Base-by-base conservation (phyloP, 2,888 invertebrate genomes). In the Ophonus ardosiacus region DNA sequence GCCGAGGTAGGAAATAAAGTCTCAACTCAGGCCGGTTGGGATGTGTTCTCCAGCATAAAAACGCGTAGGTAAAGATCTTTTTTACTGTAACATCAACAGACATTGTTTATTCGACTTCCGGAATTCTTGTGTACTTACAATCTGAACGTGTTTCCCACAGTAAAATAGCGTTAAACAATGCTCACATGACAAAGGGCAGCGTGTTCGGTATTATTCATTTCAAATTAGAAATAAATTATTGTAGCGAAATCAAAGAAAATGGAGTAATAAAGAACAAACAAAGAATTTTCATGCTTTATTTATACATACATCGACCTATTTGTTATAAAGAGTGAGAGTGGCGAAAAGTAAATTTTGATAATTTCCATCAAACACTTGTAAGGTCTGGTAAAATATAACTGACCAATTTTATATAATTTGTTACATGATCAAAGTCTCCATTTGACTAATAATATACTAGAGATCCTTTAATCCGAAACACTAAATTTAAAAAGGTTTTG, bases 21-120 rank as follows among this genome's bases (percentile, higher is more conserved):
- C 43, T 74, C 71, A 51, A 74, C 71, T 31, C 31, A 17, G 13
- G 40, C 71, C 43, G 71, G 71, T 74, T 43, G 8, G 17, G 40
- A 43, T 43, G 40, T 13, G 43, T 74, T 74, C 71, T 18, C 78
- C 57, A 31, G 57, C 78, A 78, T 78, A 78, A 78, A 78, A 78
- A 78, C 57, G 57, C 21, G 24, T 78, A 78, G 78, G 78, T 78
- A 78, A 78, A 78, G 78, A 78, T 57, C 57, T 78, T 59, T 78
- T 78, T 78, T 78, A 61, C 81, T 81, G 63, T 43, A 81, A 81
- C 81, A 81, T 81, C 81, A 81, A 81, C 80, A 80, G 38, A 80
- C 81, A 81, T 21, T 63, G 81, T 81, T 38, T 81, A 38, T 40
- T 21, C 17, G 51, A 81, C 81, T 81, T 81, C 81, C 81, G 81